These are phyloP conservation scores for Ammodytes dubius DNA, from an alignment of 2,113 vertebrate genomes.

Conservation along the genomic window DNA sequence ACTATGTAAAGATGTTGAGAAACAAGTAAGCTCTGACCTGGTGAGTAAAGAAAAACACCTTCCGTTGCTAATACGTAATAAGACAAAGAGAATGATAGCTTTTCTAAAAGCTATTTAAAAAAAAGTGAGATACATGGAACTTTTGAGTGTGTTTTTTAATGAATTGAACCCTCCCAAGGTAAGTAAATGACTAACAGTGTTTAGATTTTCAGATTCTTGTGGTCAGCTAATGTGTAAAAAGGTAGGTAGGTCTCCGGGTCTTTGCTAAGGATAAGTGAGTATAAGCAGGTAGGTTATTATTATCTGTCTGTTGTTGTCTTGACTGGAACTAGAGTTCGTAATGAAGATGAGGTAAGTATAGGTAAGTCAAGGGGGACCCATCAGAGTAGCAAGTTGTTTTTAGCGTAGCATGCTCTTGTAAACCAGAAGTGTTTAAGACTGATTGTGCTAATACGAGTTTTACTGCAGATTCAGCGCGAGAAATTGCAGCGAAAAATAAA, in stretches of 20 bases:
- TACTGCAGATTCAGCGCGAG: neutral
- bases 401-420: neutral
- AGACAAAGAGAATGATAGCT: conserved; percentile 77
- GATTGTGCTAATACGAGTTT: neutral
- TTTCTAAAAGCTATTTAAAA: conserved; percentile 76
- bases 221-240: conserved; percentile 56
- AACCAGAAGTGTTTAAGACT: neutral
- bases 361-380: conserved; percentile 81
- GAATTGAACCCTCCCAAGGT: conserved; percentile 81
- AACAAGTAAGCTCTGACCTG: conserved; percentile 88
- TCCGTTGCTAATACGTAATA: conserved; percentile 86
- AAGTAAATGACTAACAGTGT: conserved; percentile 81
- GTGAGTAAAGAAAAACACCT: conserved; percentile 89
- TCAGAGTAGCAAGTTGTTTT: conserved; percentile 19
- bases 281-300: conserved; percentile 82
- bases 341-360: conserved; percentile 75
- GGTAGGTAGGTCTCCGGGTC: conserved; percentile 82
- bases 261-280: conserved; percentile 80
- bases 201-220: conserved; percentile 80
- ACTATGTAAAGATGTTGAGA: conserved; percentile 89
- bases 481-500: neutral
- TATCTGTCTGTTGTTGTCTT: conserved; percentile 80
- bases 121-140: conserved; percentile 80
- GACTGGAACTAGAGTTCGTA: conserved; percentile 51
- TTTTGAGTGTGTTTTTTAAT: conserved; percentile 85